Conservation (phyloP, 2,888 invertebrate species). For the Pegoplata infirma region DNA sequence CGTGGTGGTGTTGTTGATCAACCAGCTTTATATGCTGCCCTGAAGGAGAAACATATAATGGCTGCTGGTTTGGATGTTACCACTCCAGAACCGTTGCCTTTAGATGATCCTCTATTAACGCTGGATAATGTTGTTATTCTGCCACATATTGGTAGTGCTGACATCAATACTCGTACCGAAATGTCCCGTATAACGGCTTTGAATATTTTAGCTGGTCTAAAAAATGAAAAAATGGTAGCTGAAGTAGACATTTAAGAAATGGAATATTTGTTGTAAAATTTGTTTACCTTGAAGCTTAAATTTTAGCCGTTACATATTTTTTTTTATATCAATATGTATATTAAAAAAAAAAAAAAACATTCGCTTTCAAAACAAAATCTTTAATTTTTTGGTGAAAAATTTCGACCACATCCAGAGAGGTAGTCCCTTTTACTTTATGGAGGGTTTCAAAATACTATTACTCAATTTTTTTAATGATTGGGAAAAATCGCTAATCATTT, state of each 20-base stretch:
- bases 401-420: no score
- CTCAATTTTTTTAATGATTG: no score
- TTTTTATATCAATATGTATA: no score
- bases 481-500: no score
- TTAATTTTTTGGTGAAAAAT: no score
- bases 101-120: constrained; percentile 86
- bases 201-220: constrained; percentile 89
- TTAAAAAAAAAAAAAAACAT: no score
- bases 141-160: constrained; percentile 97
- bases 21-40: constrained; percentile 86
- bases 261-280: no score
- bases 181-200: constrained; percentile 91
- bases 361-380: no score
- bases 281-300: no score
- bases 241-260: constrained; percentile 76
- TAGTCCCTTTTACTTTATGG: no score
- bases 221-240: constrained; percentile 84
- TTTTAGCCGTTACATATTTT: no score
- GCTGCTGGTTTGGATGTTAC: constrained; percentile 96
- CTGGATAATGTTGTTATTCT: constrained; percentile 87
- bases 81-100: constrained; percentile 92
- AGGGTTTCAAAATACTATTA: no score
- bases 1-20: constrained; percentile 91
- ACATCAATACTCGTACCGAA: constrained; percentile 86
- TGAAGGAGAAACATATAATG: constrained; percentile 84